Conservation (phyloP, 2,888 invertebrate species). For the Rhingia rostrata region DNA sequence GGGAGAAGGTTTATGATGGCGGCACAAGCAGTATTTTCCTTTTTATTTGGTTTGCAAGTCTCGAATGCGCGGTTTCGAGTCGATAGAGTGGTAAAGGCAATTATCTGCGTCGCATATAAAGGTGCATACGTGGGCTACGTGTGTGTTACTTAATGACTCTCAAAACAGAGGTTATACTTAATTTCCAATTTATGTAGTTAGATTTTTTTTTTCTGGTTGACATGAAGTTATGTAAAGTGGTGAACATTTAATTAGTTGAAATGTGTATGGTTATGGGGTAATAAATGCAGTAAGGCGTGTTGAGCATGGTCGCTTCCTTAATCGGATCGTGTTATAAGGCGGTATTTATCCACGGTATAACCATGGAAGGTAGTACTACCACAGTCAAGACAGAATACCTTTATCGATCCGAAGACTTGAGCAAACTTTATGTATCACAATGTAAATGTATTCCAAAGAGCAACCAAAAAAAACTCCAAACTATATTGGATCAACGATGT, state of each 20-base stretch:
- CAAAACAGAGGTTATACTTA: constrained; percentile 44
- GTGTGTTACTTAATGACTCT: constrained; percentile 66
- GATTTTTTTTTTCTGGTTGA: not conserved
- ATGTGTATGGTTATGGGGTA: constrained; percentile 24
- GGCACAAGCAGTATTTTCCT: constrained; percentile 18
- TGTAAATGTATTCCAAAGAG: too few species aligned
- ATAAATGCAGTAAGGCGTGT: constrained; percentile 13
- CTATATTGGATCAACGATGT: too few species aligned
- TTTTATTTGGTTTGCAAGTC: constrained; percentile 9
- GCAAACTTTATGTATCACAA: too few species aligned
- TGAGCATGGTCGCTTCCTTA: constrained; percentile 21
- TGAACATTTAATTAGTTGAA: constrained; percentile 30
- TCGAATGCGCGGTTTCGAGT: constrained; percentile 36
- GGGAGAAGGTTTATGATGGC: constrained; percentile 12
- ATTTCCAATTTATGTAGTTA: constrained; percentile 35
- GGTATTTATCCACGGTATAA: too few species aligned
- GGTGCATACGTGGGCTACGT: constrained; percentile 49
- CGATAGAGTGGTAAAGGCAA: constrained; percentile 51
- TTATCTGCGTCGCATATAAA: constrained; percentile 34
- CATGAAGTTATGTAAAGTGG: constrained; percentile 42
- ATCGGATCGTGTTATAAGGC: constrained; percentile 1
- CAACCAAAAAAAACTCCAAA: too few species aligned
- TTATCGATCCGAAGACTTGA: too few species aligned
- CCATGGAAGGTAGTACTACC: too few species aligned
- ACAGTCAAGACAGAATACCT: too few species aligned